Base-by-base conservation (phyloP, 2,113 vertebrate genomes). In the Toxotes chatareus region DNA sequence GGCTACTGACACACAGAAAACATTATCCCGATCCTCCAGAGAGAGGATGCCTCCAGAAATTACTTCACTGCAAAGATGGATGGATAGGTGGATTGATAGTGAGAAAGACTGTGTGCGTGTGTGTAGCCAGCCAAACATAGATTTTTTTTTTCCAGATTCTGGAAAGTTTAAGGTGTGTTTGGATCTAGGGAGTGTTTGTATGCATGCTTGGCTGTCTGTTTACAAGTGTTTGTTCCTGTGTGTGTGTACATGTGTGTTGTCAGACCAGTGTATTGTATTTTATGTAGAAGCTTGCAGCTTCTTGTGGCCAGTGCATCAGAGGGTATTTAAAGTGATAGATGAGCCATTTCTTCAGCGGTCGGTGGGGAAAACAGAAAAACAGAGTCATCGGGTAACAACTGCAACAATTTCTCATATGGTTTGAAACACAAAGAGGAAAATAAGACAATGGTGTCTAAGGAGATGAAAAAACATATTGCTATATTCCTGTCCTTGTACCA, bases 241-340 rank as follows among this genome's bases (percentile, higher is more conserved):
- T 65, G 59, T 65, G 57, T 70, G 53, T 2, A 10, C 70, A 1
- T 82, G 59, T 75, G 57, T 73, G 60, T 4, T 44, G 49, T 73
- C 51, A 68, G 57, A 34, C 36, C 16, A 3, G 23, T 62, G 38
- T 32, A 75, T 62, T 57, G n/a, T 69, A 61, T 44, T 76, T 84
- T 32, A 60, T 74, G 42, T 36, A 74, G 79, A 75, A 40, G 44
- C 57, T 44, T 79, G 65, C 73, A 76, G 57, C 31, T 31, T 79
- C 73, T 71, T 86, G 86, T 7, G 57, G 73, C 59, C 32, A 56
- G 70, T 76, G 53, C 66, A 76, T 87, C 82, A 87, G 49, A 83
- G 49, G 69, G 44, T 82, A 73, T 88, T 86, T 74, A 78, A 88
- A 84, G 76, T 92, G 85, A 89, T 89, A 75, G 83, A 89, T 91